Evolutionary conservation across 2,888 invertebrate genomes (phyloP), one percentile per base, ranked within the genome.

Genomic region (Lutraria lutraria): DNA sequence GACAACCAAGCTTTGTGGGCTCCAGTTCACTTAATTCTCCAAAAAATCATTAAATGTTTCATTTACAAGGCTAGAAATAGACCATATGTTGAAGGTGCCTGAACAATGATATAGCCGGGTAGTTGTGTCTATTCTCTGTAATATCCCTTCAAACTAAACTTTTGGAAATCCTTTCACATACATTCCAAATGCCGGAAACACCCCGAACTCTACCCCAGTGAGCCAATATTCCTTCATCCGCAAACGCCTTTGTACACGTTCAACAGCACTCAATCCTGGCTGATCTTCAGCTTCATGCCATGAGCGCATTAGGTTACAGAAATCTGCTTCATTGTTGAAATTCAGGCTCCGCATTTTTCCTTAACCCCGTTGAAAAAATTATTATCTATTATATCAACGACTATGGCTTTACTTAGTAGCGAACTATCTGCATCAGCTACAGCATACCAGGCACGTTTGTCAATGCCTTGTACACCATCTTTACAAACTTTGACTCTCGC

Each of bases 251-350:
- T 21, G 0, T 56, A 60, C 83, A 25, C 89, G 34, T 31, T 91
- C 88, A 0, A 29, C 29, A 21, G 68, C 72, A 15, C 25, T 19
- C 2, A 91, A 15, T n/a, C 91, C 89, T 43, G 85, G 88, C 13
- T 82, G 76, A 68, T 92, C 91, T 56, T 92, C 90, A 0, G 89
- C 87, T 29, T 63, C 84, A 80, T 89, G 90, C 85, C 87, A 92
- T 43, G 87, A 76, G n/a, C 90, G 43, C 2, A 91, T 54, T 0
- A 91, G 29, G 29, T 56, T 76, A 34, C 86, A 89, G 25, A 81
- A 81, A 10, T 53, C 13, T 8, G 81, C 54, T 6, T 80, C 80
- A 34, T 43, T 80, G n/a, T 43, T 6, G 4, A 16, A 10, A 53
- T 54, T 54, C 25, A 81, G 19, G 3, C 10, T 2, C 21, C n/a